Percentiles rank a stretch among this genome's conserved stretches.
These are phyloP conservation scores for Conistra vaccinii DNA, from an alignment of 2,888 invertebrate genomes.

Conservation along the genomic window DNA sequence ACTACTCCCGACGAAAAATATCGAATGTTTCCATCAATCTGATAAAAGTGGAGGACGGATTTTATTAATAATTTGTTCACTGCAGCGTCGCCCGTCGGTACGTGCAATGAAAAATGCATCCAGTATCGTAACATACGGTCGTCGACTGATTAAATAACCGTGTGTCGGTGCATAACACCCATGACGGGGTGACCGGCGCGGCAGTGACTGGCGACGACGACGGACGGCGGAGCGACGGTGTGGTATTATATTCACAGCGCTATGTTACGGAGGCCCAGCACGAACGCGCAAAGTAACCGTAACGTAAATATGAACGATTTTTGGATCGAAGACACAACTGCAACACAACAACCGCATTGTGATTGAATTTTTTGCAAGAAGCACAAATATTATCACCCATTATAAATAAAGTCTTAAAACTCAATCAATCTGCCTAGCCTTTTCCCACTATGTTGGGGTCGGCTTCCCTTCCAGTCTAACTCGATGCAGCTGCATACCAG, in stretches of 20 bases:
- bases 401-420: too few species aligned
- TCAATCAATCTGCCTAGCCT: too few species aligned
- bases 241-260: constrained; percentile 69
- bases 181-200: constrained; percentile 57
- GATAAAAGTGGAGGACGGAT: constrained; percentile 36
- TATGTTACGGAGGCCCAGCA: constrained; percentile 10
- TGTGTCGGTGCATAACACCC: constrained; percentile 57
- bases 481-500: too few species aligned
- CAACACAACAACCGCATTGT: too few species aligned
- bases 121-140: constrained; percentile 58
- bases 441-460: too few species aligned
- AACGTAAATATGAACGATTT: neutral
- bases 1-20: neutral
- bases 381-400: too few species aligned
- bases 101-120: constrained; percentile 56
- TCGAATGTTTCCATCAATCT: constrained; percentile 16
- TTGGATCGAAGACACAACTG: neutral
- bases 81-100: constrained; percentile 26
- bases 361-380: too few species aligned
- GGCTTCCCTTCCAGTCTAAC: too few species aligned
- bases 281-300: neutral
- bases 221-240: constrained; percentile 27
- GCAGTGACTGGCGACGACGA: constrained; percentile 56
- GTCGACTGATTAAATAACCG: constrained; percentile 74
- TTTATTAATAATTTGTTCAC: constrained; percentile 57